Evolutionary conservation across 2,113 vertebrate species (phyloP).

Genomic region (Mus pahari): DNA sequence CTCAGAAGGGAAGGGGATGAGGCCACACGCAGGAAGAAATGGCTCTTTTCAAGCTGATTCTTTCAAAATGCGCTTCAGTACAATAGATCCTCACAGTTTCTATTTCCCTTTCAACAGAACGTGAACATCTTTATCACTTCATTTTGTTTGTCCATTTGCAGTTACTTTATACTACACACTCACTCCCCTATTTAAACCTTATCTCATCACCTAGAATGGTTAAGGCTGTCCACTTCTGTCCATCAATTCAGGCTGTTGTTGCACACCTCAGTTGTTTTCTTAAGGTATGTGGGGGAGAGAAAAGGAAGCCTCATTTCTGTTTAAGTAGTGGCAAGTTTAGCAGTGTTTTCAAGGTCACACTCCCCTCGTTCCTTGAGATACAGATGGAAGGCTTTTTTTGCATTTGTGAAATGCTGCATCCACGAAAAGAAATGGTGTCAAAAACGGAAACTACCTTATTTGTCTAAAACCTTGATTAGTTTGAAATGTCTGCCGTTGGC

Average conservation of each 20-base stretch:
- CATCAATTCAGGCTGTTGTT: not conserved
- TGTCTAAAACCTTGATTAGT: conserved; percentile 63
- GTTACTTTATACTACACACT: not conserved
- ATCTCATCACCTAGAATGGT: not conserved
- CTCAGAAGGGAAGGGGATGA: conserved; percentile 48
- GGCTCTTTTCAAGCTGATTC: conserved; percentile 59
- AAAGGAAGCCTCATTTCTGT: not conserved
- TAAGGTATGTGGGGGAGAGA: not conserved
- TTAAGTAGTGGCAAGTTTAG: conserved; percentile 44
- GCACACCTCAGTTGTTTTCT: not conserved
- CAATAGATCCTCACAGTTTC: conserved; percentile 48
- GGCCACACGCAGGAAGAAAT: conserved; percentile 49
- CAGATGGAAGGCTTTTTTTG: conserved; percentile 4
- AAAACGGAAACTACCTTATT: not conserved
- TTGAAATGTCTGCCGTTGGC: conserved; percentile 43
- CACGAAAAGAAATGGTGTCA: conserved; percentile 45
- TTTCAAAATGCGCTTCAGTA: conserved; percentile 61
- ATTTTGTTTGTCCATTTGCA: conserved; percentile 8
- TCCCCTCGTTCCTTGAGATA: not conserved
- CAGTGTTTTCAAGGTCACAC: conserved; percentile 50
- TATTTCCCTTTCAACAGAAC: conserved; percentile 63
- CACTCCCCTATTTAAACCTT: conserved; percentile 45
- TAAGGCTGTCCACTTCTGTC: not conserved
- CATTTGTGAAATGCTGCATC: conserved; percentile 60
- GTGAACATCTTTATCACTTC: conserved; percentile 39